Evolutionary conservation across 2,888 invertebrate species (phyloP), one percentile per base, ranked within the genome.

Genomic region (Beris chalybata): DNA sequence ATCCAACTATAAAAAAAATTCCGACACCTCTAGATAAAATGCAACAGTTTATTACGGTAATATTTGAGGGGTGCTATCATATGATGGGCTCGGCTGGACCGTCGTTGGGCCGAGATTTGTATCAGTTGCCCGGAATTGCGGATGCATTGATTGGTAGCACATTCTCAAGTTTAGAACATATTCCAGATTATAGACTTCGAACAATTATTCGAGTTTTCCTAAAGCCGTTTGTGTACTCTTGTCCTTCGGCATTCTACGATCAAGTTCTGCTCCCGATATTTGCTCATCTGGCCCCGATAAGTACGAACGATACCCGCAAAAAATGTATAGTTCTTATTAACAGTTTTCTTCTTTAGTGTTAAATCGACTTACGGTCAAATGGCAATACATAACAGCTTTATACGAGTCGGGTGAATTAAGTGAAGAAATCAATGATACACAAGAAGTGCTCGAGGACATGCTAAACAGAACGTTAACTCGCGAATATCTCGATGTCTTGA

Each of bases 141-240:
- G 84, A 86, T 70, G 90, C 89, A 63, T 83, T 96, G 58, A 83
- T 88, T 2, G 87, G 86, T 71, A 89, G 92, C 65, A 72, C 76
- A 12, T 81, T 80, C 69, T 74, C 76, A 43, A 75, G 75, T 67
- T 77, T 84, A 67, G 81, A 88, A 81, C 83, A 83, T 69, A 86
- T 95, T 76, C 94, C 95, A 47, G 95, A 95, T 80, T 90, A 92
- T 81, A 87, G 93, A 81, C 82, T 95, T 75, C 85, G 93, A 65
- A 89, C 90, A 4, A 86, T 95, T 55, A 89, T 94, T 71, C 85
- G 95, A 55, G 89, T 89, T 45, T 94, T 95, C 76, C 83, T 95
- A 73, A 93, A 92, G 76, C 91, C 93, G 22, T 92, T 93, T 74
- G 86, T 95, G 72, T 88, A 88, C 76, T 89, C 89, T 72, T 96